Percentiles rank a stretch among this genome's conserved stretches.
phyloP scores from a whole-genome alignment of 2,797 vertebrate species.

The Falco concolor region DNA sequence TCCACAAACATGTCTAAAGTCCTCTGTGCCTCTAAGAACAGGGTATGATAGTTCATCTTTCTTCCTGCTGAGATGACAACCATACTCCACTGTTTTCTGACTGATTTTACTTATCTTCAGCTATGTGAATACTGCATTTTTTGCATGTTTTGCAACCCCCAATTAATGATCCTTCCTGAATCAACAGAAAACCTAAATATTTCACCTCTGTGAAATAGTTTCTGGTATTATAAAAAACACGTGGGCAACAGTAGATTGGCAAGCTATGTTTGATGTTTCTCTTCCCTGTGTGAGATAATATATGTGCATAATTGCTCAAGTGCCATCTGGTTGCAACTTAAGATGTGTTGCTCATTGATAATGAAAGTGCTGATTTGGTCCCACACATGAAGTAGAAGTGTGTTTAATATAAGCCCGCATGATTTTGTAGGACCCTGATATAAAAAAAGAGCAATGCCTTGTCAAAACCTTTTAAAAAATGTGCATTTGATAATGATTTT shows the following conservation, averaged over 20 bases:
- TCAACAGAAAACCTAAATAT: slow-evolving; percentile 24
- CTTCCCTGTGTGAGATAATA: slow-evolving; percentile 8
- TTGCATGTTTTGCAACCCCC: slow-evolving; percentile 2
- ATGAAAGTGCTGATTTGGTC: slow-evolving; percentile 21
- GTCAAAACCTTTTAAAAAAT: slow-evolving; percentile 24
- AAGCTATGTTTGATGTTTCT: slow-evolving; percentile 41
- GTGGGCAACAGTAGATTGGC: slow-evolving; percentile 5
- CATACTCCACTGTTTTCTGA: background rate
- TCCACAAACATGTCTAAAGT: background rate
- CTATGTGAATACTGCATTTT: background rate
- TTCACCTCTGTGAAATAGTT: slow-evolving; percentile 3
- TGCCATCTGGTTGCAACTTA: slow-evolving; percentile 38
- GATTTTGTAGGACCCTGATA: background rate
- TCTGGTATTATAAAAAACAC: slow-evolving; percentile 29
- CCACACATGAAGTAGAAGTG: background rate
- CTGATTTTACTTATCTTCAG: background rate
- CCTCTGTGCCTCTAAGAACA: background rate
- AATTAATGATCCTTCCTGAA: background rate
- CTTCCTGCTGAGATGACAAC: background rate
- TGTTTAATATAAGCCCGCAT: background rate
- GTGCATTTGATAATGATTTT: background rate
- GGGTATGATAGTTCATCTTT: background rate
- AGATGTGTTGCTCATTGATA: slow-evolving; percentile 53
- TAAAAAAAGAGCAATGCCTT: slow-evolving; percentile 26
- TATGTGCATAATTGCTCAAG: slow-evolving; percentile 57